These are phyloP conservation scores for Hiodon tergisus DNA, from an alignment of 2,113 vertebrate species.

Conservation along the genomic window DNA sequence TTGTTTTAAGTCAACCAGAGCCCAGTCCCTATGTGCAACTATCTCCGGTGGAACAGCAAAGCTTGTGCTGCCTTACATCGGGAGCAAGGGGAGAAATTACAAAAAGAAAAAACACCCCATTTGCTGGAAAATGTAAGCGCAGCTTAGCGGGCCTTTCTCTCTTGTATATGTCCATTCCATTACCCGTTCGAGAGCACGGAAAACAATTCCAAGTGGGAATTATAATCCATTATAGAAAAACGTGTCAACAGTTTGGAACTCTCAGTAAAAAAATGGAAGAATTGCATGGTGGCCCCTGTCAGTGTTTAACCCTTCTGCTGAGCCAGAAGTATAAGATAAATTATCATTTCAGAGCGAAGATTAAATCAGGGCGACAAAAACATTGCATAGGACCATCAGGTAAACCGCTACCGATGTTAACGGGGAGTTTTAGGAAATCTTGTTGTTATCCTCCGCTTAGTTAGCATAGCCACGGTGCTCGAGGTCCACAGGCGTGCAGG, in stretches of 20 bases:
- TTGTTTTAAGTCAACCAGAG: too few species aligned
- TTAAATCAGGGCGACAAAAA: neutral
- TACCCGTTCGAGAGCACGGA: neutral
- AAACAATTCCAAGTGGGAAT: slow-evolving; percentile 10
- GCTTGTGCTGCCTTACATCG: too few species aligned
- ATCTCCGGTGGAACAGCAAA: too few species aligned
- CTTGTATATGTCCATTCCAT: neutral
- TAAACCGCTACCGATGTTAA: neutral
- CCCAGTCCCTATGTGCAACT: too few species aligned
- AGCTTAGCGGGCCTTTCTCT: neutral
- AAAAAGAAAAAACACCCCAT: too few species aligned
- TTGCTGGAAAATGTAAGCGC: neutral
- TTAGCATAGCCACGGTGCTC: neutral
- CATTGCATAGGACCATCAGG: too few species aligned
- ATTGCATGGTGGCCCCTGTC: neutral
- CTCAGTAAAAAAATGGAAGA: neutral
- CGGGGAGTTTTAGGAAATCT: neutral
- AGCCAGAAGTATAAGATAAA: neutral
- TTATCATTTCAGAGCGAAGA: neutral
- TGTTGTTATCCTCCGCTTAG: neutral
- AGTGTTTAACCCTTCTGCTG: neutral
- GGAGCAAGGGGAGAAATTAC: too few species aligned
- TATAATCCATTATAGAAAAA: neutral
- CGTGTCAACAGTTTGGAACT: slow-evolving; percentile 8
- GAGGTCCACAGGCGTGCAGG: neutral